Evolutionary conservation across 2,113 vertebrate genomes (phyloP), one percentile per base, ranked within the genome.

Genomic region (Saimiri boliviensis): DNA sequence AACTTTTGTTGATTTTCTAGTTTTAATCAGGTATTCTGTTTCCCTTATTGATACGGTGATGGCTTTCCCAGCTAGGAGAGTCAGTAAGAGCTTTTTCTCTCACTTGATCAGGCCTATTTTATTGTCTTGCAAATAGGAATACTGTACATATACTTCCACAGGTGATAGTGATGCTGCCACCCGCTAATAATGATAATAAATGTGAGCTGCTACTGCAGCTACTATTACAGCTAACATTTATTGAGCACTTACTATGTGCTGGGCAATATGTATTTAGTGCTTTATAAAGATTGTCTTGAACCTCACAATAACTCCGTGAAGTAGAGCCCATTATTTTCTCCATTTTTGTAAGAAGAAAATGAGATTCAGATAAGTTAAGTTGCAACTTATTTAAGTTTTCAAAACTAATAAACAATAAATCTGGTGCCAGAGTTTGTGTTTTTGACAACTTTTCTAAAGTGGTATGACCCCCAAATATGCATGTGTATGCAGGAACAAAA

Each of bases 381-480:
- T 89, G 74, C 93, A 96, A 80, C 47, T 89, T 49, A 82, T 56
- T 37, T 30, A 32, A 76, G 30, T 83, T 93, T 94, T 79, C 30
- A 92, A 96, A 96, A 83, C 47, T 79, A 32, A 32, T 45, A 94
- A 94, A 40, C 47, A 81, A 13, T 60, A 96, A 93, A 25, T 76
- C 17, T 60, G 13, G 6, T 52, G 45, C 52, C 54, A 80, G 56
- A 66, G 80, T 71, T 56, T 52, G 13, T 79, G 16, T 37, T 37
- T 54, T 92, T 92, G 68, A 37, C 32, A 60, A 92, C 47, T 71
- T 30, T 73, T 56, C 30, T 80, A 11, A 30, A 14, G 68, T 81
- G 35, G 45, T 77, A 4, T 23, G 25, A 58, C 79, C 32, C 42
- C 47, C 17, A 42, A 83, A 35, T 74, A 49, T 54, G 35, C n/a